These are phyloP conservation scores for Metaphire vulgaris DNA, from an alignment of 1,140 invertebrate genomes.

Conservation along the genomic window DNA sequence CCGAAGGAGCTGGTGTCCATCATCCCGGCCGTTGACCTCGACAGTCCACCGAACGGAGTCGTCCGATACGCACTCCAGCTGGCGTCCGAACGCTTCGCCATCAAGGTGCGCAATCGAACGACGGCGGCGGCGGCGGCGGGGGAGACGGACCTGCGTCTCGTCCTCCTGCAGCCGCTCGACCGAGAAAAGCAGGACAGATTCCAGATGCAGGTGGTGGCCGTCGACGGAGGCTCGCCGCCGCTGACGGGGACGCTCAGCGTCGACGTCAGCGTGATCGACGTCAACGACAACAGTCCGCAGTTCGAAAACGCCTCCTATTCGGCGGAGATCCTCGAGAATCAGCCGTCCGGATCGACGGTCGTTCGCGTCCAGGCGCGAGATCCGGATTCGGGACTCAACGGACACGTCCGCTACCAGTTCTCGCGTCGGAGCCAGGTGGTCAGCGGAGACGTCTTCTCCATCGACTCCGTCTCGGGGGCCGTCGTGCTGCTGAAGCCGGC, in stretches of 20 bases:
- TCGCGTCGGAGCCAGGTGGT: not conserved
- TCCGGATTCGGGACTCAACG: slow-evolving; percentile 19
- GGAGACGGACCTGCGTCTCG: slow-evolving; percentile 10
- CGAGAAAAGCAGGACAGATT: slow-evolving; percentile 8
- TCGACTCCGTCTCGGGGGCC: not conserved
- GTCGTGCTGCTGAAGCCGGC: not conserved
- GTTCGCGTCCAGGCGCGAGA: slow-evolving; percentile 18
- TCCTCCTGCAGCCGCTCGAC: slow-evolving; percentile 15
- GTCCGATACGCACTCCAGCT: not conserved
- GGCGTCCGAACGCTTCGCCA: not conserved
- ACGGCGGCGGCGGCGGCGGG: not conserved
- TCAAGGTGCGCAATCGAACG: not conserved
- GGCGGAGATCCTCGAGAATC: not conserved
- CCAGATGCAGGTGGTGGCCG: slow-evolving; percentile 1
- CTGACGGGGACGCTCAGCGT: slow-evolving; percentile 56
- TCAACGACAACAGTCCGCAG: slow-evolving; percentile 87
- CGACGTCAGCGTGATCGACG: slow-evolving; percentile 71
- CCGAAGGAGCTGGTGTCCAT: slow-evolving; percentile 2
- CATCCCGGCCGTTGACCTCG: slow-evolving; percentile 13
- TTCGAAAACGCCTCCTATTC: slow-evolving; percentile 63
- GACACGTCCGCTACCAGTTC: slow-evolving; percentile 17
- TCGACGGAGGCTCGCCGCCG: slow-evolving; percentile 38
- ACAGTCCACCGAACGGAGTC: slow-evolving; percentile 15
- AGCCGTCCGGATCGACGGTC: not conserved
- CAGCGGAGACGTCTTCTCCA: slow-evolving; percentile 10